Conservation (phyloP, 2,888 invertebrate genomes). For the Syrista parreyssii region DNA sequence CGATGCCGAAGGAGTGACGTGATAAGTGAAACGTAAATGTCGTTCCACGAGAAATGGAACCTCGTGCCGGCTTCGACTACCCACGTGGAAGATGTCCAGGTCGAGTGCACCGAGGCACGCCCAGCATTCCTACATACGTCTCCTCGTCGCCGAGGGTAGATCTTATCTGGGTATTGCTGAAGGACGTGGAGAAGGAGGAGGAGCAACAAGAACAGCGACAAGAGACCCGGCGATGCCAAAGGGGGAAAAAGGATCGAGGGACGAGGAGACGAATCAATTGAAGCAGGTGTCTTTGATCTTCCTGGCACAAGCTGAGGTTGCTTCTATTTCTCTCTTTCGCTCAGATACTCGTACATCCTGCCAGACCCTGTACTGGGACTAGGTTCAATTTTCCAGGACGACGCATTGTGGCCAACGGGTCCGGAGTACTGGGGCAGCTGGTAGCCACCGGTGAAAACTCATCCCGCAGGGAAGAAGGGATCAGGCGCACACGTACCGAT, state of each 20-base stretch:
- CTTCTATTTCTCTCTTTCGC: no score
- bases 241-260: neutral
- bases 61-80: conserved; percentile 23
- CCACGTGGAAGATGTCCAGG: conserved; percentile 33
- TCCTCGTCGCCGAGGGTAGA: conserved; percentile 11
- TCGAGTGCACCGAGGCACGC: conserved; percentile 28
- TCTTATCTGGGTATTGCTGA: conserved; percentile 12
- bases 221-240: no score
- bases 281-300: no score
- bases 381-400: no score
- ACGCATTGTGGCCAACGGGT: no score
- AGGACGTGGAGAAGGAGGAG: conserved; percentile 11
- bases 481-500: no score
- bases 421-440: no score
- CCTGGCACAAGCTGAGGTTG: no score
- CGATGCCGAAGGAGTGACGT: conserved; percentile 18
- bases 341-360: no score
- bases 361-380: no score
- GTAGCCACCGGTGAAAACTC: neutral
- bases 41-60: conserved; percentile 12
- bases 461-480: neutral
- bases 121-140: conserved; percentile 27
- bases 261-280: conserved; percentile 15
- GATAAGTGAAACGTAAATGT: conserved; percentile 10
- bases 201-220: no score